phyloP scores from a whole-genome alignment of 2,113 vertebrate genomes.

The Rafetus swinhoei region DNA sequence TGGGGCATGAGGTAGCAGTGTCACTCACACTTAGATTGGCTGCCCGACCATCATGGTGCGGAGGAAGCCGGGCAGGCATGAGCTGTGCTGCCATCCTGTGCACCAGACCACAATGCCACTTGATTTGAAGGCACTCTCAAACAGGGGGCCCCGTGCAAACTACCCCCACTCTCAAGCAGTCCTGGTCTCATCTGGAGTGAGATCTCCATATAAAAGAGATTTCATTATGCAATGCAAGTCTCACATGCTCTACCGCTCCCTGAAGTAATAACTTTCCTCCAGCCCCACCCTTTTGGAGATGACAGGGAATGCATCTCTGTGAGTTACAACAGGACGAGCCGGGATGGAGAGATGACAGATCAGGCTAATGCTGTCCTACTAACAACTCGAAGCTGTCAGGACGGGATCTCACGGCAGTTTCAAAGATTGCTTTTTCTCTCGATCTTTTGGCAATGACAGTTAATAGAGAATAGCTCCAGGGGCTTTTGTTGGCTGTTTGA shows the following conservation, averaged over 20 bases:
- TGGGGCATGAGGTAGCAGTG: too few relatives aligned
- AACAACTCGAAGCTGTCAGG: neutral
- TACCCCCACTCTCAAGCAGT: neutral
- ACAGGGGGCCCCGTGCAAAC: neutral
- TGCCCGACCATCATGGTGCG: too few relatives aligned
- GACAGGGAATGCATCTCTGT: neutral
- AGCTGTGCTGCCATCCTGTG: neutral
- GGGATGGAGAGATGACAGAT: neutral
- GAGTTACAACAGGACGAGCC: neutral
- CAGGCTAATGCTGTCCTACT: neutral
- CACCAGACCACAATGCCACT: neutral
- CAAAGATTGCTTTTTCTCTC: neutral
- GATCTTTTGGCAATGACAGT: neutral
- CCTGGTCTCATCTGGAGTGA: neutral
- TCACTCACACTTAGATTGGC: too few relatives aligned
- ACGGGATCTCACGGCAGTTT: neutral
- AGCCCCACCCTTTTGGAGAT: neutral
- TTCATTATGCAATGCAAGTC: neutral
- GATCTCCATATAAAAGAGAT: neutral
- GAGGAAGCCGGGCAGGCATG: neutral
- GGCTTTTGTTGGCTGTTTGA: neutral
- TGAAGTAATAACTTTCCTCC: neutral
- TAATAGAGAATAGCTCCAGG: neutral
- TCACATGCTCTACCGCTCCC: neutral
- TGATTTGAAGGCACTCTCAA: neutral